A percentile compares a stretch with the other conserved stretches of the same genome.
These are phyloP conservation scores for Pseudorhiza aurosa DNA, from an alignment of 30 jellyfish, hydroid and myxozoan genomes.

Conservation along the genomic window DNA sequence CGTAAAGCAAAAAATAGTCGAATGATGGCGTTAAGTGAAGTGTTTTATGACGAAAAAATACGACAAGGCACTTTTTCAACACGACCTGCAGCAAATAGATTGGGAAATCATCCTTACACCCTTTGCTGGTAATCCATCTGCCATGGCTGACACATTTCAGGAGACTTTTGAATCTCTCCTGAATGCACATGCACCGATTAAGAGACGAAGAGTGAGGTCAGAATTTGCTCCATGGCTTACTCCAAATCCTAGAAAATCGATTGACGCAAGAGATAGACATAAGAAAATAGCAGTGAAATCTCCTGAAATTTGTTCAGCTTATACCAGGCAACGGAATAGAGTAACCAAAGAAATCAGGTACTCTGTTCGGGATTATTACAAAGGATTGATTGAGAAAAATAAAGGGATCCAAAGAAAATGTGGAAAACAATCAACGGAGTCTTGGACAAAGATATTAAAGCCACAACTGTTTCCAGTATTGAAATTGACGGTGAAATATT, in stretches of 20 bases:
- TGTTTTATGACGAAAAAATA: constrained; percentile 15
- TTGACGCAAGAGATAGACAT: not conserved
- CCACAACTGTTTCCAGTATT: not conserved
- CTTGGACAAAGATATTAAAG: not conserved
- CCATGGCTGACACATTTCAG: constrained; percentile 46
- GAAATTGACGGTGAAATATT: not conserved
- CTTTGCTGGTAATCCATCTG: constrained; percentile 20
- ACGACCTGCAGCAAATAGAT: constrained; percentile 39
- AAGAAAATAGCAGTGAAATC: not conserved
- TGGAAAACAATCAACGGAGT: not conserved
- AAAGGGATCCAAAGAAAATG: not conserved
- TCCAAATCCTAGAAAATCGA: not conserved
- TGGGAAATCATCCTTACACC: constrained; percentile 51
- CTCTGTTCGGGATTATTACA: not conserved
- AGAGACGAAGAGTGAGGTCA: too few relatives aligned
- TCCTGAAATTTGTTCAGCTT: not conserved
- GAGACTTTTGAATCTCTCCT: constrained; percentile 38
- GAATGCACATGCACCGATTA: constrained; percentile 65
- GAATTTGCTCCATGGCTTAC: not conserved
- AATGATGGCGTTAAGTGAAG: too few relatives aligned
- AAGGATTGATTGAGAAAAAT: not conserved
- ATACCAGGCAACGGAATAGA: not conserved
- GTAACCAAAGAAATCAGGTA: not conserved
- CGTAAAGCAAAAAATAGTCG: not conserved
- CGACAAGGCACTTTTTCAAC: constrained; percentile 27